Base-by-base conservation (phyloP, 2,797 vertebrate genomes). In the Sebastes aleutianus region DNA sequence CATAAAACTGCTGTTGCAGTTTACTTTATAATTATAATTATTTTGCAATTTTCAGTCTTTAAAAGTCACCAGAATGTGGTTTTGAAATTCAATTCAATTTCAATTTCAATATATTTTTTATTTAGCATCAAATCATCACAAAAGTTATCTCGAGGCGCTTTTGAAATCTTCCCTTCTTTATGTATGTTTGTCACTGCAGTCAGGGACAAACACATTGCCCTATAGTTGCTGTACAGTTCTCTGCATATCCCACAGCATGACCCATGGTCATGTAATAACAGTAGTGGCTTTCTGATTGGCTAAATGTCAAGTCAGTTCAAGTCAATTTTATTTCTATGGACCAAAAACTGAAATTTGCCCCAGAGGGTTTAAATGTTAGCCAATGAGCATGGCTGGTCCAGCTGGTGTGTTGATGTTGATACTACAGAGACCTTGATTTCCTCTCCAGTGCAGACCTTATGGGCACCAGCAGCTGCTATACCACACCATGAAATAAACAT, bases 241-340 rank as follows among this genome's bases (percentile, higher is more conserved):
- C 47, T 29, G 31, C 14, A 8, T 20, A 11, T 54, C 29, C 69
- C 31, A 12, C 8, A 8, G 54, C 32, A 10, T 24, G 18, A 56
- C 59, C 31, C 16, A 4, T 7, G 43, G 79, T 22, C 20, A 18
- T 34, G 20, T 24, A 79, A 16, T 27, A 66, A 53, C 67, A 68
- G 61, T 11, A 43, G 56, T 56, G 29, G 22, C 59, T 24, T 26
- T 13, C 29, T 56, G 39, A 59, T 63, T 26, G 74, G 43, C 66
- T 70, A 53, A 70, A 76, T 70, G 59, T 66, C 67, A 66, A 76
- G 59, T 80, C 79, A 75, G 72, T 61, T 83, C 54, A 76, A 69
- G 39, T 70, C 22, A 68, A 3, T 54, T 82, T 65, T 29, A 43
- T 76, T 64, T 16, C 22, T 56, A 66, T 7, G 8, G 59, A 29